Evolutionary conservation across 2,888 invertebrate genomes (phyloP).

Genomic region (Harpagoxenus sublaevis): DNA sequence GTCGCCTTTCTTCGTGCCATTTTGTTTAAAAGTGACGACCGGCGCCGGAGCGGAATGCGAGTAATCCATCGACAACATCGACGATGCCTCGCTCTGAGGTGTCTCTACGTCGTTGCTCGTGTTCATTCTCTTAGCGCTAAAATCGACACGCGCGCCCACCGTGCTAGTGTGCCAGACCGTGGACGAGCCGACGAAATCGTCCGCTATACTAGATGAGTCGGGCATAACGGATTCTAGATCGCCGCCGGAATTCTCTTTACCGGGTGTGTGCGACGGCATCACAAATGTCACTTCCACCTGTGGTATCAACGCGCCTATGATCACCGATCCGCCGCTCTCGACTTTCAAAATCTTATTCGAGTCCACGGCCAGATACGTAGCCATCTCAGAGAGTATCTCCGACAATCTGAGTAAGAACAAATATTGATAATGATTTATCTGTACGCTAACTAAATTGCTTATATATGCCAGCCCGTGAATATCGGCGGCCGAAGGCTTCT

Average conservation of each 20-base stretch:
- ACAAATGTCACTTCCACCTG: slow-evolving; percentile 96
- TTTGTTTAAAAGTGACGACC: slow-evolving; percentile 84
- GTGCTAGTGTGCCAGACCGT: slow-evolving; percentile 75
- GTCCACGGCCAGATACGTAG: slow-evolving; percentile 93
- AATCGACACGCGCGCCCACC: slow-evolving; percentile 79
- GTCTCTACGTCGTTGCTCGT: slow-evolving; percentile 83
- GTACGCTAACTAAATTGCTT: slow-evolving; percentile 94
- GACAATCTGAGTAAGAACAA: slow-evolving; percentile 94
- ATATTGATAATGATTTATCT: slow-evolving; percentile 97
- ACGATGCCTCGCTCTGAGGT: slow-evolving; percentile 84
- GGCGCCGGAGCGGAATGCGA: slow-evolving; percentile 71
- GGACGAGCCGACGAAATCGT: slow-evolving; percentile 87
- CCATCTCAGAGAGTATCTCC: slow-evolving; percentile 93
- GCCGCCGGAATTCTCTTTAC: slow-evolving; percentile 94
- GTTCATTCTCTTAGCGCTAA: slow-evolving; percentile 80
- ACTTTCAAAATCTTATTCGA: slow-evolving; percentile 90
- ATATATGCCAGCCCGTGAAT: slow-evolving; percentile 94
- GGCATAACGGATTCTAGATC: slow-evolving; percentile 95
- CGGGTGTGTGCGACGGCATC: slow-evolving; percentile 94
- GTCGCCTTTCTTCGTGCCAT: slow-evolving; percentile 77
- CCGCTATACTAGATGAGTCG: slow-evolving; percentile 94
- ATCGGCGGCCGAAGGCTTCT: slow-evolving; percentile 87
- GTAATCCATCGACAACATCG: slow-evolving; percentile 85
- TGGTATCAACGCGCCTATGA: slow-evolving; percentile 93
- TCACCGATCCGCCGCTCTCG: slow-evolving; percentile 88